These are phyloP conservation scores for Meteorus colon DNA, from an alignment of 2,888 invertebrate genomes.

Conservation along the genomic window DNA sequence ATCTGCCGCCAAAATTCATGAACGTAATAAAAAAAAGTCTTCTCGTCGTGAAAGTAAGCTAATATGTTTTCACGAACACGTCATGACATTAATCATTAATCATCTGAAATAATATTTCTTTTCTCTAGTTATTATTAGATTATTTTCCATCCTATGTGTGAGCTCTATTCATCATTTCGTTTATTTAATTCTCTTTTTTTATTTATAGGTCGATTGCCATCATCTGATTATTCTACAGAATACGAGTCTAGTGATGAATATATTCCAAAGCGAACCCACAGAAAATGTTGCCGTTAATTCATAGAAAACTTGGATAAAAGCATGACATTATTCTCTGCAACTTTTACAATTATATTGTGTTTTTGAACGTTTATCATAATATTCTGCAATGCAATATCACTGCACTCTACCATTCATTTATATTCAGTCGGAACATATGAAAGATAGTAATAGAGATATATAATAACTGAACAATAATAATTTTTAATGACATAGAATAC, in stretches of 20 bases:
- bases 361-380: background rate
- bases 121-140: slow-evolving; percentile 1
- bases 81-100: slow-evolving; percentile 1
- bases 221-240: slow-evolving; percentile 33
- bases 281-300: slow-evolving; percentile 38
- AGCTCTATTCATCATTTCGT: background rate
- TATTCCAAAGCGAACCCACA: slow-evolving; percentile 43
- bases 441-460: too few relatives aligned
- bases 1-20: background rate
- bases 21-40: slow-evolving; percentile 43
- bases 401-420: too few relatives aligned
- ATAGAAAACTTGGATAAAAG: background rate
- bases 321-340: too few relatives aligned
- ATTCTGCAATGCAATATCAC: background rate
- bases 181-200: background rate
- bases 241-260: slow-evolving; percentile 50
- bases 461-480: too few relatives aligned
- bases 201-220: background rate
- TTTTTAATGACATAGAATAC: too few relatives aligned
- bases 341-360: too few relatives aligned
- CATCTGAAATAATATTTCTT: background rate
- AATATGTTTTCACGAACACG: background rate
- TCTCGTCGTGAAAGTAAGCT: slow-evolving; percentile 47
- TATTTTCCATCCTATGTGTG: background rate
- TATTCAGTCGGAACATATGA: too few relatives aligned